Conservation (phyloP, 64 coral and sea anemone genomes). For the Anthopleura sola region DNA sequence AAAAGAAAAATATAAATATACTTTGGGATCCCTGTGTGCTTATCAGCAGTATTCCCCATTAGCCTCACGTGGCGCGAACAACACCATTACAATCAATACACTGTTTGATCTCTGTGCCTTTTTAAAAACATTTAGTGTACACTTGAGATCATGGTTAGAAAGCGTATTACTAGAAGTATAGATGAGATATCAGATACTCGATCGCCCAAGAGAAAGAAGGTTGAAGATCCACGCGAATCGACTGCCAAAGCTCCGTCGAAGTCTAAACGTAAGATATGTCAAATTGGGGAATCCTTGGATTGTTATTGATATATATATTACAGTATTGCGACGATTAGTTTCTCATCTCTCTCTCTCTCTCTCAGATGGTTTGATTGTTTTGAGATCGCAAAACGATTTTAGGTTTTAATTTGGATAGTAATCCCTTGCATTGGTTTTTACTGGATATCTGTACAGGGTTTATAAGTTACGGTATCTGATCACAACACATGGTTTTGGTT, state of each 20-base stretch:
- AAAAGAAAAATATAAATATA: background rate
- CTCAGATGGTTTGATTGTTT: too few relatives aligned
- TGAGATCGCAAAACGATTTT: too few relatives aligned
- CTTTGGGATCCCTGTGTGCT: background rate
- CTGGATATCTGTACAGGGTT: background rate
- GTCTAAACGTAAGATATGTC: background rate
- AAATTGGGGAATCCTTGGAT: background rate
- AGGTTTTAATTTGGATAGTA: too few relatives aligned
- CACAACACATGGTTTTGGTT: background rate
- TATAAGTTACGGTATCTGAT: background rate
- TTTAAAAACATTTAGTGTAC: background rate
- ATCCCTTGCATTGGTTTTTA: background rate
- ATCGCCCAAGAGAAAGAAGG: background rate
- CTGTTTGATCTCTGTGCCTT: background rate
- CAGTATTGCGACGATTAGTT: background rate
- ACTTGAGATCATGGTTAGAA: background rate
- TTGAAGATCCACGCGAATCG: background rate
- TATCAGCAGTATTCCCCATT: background rate
- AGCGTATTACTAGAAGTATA: background rate
- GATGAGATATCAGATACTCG: background rate
- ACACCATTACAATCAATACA: background rate
- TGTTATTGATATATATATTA: too few relatives aligned
- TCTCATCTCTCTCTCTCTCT: background rate
- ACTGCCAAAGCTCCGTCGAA: background rate
- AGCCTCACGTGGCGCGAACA: constrained; percentile 12